phyloP scores from a whole-genome alignment of 2,113 vertebrate species.

The Blennius ocellaris region DNA sequence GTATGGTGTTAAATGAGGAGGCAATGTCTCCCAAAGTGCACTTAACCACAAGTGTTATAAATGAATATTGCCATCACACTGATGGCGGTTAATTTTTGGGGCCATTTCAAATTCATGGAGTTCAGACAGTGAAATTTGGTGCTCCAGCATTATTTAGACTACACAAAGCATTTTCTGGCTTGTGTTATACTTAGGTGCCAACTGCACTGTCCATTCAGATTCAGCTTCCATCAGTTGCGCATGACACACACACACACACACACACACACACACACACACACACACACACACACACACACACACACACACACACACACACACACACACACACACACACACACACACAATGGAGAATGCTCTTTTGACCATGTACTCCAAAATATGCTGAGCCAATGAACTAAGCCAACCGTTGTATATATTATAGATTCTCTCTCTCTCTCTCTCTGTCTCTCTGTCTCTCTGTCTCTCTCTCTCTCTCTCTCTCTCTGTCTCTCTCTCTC shows the following conservation, averaged over 20 bases:
- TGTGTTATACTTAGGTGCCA: not conserved
- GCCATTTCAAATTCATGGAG: not conserved
- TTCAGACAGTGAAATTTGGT: not conserved
- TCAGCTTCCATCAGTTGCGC: too few species aligned
- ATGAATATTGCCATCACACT: not conserved
- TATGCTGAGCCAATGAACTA: slow-evolving; percentile 60
- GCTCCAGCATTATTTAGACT: not conserved
- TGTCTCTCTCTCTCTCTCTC: slow-evolving; percentile 5
- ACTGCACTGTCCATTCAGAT: not conserved
- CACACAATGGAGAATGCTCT: slow-evolving; percentile 6
- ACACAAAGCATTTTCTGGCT: not conserved
- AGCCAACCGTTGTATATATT: slow-evolving; percentile 52
- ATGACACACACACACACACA: slow-evolving; percentile 14
- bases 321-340: slow-evolving; percentile 5
- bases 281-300: not conserved
- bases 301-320: slow-evolving; percentile 17
- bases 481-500: too few species aligned
- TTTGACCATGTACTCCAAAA: slow-evolving; percentile 50
- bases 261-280: not conserved
- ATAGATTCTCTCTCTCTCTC: slow-evolving; percentile 43
- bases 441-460: slow-evolving; percentile 21
- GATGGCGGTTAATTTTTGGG: not conserved
- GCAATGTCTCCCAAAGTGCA: not conserved
- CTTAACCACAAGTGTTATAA: not conserved
- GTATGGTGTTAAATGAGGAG: not conserved